Evolutionary conservation across 2,888 invertebrate genomes (phyloP).

Genomic region (Merodon equestris): DNA sequence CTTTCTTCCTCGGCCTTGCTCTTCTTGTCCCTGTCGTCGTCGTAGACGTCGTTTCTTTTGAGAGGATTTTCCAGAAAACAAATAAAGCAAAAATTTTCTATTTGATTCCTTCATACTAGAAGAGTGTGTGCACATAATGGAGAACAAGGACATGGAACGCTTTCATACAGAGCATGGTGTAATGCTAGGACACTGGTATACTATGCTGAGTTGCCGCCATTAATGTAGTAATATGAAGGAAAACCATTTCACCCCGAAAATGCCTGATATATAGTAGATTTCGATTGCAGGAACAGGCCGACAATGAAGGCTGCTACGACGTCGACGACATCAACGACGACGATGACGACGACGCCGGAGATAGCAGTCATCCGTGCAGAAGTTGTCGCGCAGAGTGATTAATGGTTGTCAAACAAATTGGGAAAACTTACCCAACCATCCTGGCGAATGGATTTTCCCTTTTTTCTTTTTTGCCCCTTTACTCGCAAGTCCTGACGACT

Average conservation of each 20-base stretch:
- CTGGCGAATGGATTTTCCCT: constrained; percentile 68
- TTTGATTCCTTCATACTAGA: constrained; percentile 41
- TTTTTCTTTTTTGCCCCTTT: constrained; percentile 42
- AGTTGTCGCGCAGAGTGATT: constrained; percentile 76
- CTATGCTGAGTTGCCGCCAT: constrained; percentile 61
- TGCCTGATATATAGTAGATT: constrained; percentile 65
- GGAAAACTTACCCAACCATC: constrained; percentile 69
- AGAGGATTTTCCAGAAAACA: constrained; percentile 56
- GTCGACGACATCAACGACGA: constrained; percentile 48
- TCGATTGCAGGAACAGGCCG: constrained; percentile 42
- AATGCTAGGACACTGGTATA: constrained; percentile 1
- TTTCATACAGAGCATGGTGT: constrained; percentile 33
- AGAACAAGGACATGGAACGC: constrained; percentile 55
- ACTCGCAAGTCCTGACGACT: constrained; percentile 14
- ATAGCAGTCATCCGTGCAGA: constrained; percentile 75
- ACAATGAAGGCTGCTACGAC: constrained; percentile 38
- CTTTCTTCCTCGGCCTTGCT: constrained; percentile 14
- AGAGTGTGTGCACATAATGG: constrained; percentile 60
- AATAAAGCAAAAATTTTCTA: constrained; percentile 66
- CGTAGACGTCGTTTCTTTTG: constrained; percentile 25
- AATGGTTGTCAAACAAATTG: constrained; percentile 77
- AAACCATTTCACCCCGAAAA: constrained; percentile 70
- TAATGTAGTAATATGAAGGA: constrained; percentile 67
- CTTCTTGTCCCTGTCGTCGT: no score
- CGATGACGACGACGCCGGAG: constrained; percentile 65